Evolutionary conservation across 2,113 vertebrate genomes (phyloP).

Genomic region (Gnathonemus echidnorhynchus): DNA sequence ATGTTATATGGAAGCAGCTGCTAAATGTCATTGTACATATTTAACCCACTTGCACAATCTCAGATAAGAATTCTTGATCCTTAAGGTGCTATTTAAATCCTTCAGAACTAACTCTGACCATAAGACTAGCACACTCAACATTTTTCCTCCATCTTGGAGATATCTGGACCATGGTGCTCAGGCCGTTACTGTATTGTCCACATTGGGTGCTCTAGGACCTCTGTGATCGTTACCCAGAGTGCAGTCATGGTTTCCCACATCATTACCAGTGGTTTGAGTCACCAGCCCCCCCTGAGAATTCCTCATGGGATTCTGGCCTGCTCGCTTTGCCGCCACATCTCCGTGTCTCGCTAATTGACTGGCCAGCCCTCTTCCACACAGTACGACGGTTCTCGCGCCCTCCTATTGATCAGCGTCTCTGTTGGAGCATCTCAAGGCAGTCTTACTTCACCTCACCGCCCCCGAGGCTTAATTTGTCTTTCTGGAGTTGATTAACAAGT

Average conservation of each 20-base stretch:
- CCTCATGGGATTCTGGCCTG: not conserved
- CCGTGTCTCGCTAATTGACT: slow-evolving; percentile 46
- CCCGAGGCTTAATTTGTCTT: slow-evolving; percentile 12
- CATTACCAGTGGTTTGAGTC: slow-evolving; percentile 19
- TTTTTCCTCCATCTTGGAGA: not conserved
- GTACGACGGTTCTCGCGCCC: slow-evolving; percentile 16
- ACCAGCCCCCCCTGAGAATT: slow-evolving; percentile 19
- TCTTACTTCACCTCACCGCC: not conserved
- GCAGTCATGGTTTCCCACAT: slow-evolving; percentile 12
- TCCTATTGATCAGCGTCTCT: slow-evolving; percentile 26
- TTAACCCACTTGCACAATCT: not conserved
- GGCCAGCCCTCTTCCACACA: slow-evolving; percentile 31
- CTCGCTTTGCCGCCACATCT: slow-evolving; percentile 33
- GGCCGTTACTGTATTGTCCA: not conserved
- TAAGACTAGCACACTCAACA: not conserved
- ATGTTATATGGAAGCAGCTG: not conserved
- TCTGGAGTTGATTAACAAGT: slow-evolving; percentile 17
- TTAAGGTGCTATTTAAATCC: not conserved
- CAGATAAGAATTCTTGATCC: not conserved
- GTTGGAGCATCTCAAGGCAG: slow-evolving; percentile 2
- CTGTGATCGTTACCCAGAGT: not conserved
- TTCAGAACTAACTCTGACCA: not conserved
- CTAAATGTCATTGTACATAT: not conserved
- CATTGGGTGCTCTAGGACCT: not conserved
- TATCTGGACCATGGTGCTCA: not conserved